phyloP scores from a whole-genome alignment of 2,113 vertebrate species.

The Spermophilus dauricus region DNA sequence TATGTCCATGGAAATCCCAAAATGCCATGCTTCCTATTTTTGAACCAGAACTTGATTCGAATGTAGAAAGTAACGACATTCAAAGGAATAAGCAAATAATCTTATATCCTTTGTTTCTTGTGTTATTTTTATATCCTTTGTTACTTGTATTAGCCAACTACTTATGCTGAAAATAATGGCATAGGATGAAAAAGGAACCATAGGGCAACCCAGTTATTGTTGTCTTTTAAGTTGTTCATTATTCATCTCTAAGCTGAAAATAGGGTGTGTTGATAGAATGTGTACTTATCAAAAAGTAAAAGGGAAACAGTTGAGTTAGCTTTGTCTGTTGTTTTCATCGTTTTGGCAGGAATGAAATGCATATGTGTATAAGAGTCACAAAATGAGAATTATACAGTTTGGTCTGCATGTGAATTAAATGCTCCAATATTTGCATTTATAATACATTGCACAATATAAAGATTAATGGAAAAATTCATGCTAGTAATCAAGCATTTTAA shows the following conservation, averaged over 20 bases:
- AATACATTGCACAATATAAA: background rate
- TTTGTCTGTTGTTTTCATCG: background rate
- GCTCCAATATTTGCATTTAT: background rate
- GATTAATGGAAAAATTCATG: background rate
- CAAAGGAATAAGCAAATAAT: background rate
- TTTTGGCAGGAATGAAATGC: constrained; percentile 47
- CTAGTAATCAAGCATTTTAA: background rate
- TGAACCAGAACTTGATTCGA: background rate
- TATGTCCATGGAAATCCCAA: background rate
- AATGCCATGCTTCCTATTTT: background rate
- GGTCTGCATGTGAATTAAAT: background rate
- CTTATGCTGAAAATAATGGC: background rate
- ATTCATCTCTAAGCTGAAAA: background rate
- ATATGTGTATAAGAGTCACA: background rate
- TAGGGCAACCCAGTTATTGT: background rate
- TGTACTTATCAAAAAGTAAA: background rate
- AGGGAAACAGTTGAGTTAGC: background rate
- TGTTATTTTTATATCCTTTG: background rate
- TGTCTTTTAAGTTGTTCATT: background rate
- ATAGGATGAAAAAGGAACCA: background rate
- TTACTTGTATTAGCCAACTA: background rate
- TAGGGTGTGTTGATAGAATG: background rate
- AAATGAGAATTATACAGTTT: constrained; percentile 5
- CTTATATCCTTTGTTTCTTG: background rate
- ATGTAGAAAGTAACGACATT: background rate